These are phyloP conservation scores for Drosophila murphyi DNA, from an alignment of 1,140 invertebrate genomes.

Conservation along the genomic window DNA sequence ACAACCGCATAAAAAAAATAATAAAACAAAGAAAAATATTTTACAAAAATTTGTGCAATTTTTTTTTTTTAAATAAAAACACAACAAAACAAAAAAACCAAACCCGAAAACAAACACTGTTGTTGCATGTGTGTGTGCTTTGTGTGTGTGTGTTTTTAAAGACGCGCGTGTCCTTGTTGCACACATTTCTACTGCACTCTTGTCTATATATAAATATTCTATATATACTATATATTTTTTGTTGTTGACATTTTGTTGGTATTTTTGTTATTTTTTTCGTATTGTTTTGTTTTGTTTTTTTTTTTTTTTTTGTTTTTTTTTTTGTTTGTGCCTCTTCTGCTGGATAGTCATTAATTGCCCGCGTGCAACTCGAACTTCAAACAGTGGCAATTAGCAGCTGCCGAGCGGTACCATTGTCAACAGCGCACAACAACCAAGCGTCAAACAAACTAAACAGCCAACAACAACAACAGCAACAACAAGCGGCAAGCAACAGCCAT, in stretches of 20 bases:
- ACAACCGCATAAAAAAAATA: constrained; percentile 2
- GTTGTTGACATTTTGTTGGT: too few species aligned
- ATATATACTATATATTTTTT: too few species aligned
- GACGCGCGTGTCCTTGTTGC: constrained; percentile 34
- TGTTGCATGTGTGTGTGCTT: constrained; percentile 9
- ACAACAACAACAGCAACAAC: constrained; percentile 22
- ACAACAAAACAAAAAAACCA: not conserved
- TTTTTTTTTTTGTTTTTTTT: constrained; percentile 9
- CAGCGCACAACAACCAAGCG: constrained; percentile 21
- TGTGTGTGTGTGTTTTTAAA: constrained; percentile 27
- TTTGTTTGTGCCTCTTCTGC: constrained; percentile 7
- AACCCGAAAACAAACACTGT: constrained; percentile 4
- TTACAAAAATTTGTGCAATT: not conserved
- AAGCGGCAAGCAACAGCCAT: not conserved
- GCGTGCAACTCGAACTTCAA: constrained; percentile 26
- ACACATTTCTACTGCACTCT: too few species aligned
- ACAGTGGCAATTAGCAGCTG: constrained; percentile 3
- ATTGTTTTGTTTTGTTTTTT: not conserved
- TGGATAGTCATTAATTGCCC: constrained; percentile 10
- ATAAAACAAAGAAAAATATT: too few species aligned
- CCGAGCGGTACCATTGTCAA: constrained; percentile 5
- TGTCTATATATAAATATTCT: too few species aligned
- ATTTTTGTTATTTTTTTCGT: too few species aligned
- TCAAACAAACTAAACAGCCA: not conserved
- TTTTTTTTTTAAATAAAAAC: not conserved